phyloP scores from a whole-genome alignment of 1,140 invertebrate genomes.

The Neodiprion pinetum region DNA sequence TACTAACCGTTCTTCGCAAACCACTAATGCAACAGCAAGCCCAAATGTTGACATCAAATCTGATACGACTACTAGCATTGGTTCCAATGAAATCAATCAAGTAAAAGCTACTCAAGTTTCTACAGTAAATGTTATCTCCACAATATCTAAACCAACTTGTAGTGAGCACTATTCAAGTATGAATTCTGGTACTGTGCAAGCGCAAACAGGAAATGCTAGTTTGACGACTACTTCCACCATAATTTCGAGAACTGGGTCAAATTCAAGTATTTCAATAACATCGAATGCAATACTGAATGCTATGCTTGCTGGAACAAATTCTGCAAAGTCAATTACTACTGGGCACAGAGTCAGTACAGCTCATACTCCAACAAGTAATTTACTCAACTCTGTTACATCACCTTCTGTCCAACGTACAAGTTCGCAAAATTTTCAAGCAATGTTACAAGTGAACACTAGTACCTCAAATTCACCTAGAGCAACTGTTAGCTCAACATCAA shows the following conservation, averaged over 20 bases:
- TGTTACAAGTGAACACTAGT: constrained; percentile 50
- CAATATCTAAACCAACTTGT: constrained; percentile 34
- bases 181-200: constrained; percentile 40
- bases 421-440: constrained; percentile 40
- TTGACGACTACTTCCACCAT: constrained; percentile 32
- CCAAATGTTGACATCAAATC: constrained; percentile 35
- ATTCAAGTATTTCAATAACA: constrained; percentile 51
- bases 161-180: constrained; percentile 44
- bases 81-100: constrained; percentile 43
- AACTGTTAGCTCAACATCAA: constrained; percentile 40
- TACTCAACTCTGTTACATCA: constrained; percentile 40
- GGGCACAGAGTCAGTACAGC: constrained; percentile 44
- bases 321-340: constrained; percentile 51
- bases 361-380: constrained; percentile 51
- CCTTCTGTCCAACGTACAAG: not conserved
- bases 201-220: constrained; percentile 32
- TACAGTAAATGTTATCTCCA: constrained; percentile 43
- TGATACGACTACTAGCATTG: constrained; percentile 54
- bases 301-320: constrained; percentile 53
- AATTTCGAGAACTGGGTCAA: constrained; percentile 29
- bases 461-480: constrained; percentile 38
- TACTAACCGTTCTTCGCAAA: not conserved
- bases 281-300: constrained; percentile 60
- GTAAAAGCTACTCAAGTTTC: constrained; percentile 49
- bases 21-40: constrained; percentile 17